These are phyloP conservation scores for Haliclona indistincta DNA, from an alignment of 37 sponge, comb jelly and placozoan genomes.

Conservation along the genomic window DNA sequence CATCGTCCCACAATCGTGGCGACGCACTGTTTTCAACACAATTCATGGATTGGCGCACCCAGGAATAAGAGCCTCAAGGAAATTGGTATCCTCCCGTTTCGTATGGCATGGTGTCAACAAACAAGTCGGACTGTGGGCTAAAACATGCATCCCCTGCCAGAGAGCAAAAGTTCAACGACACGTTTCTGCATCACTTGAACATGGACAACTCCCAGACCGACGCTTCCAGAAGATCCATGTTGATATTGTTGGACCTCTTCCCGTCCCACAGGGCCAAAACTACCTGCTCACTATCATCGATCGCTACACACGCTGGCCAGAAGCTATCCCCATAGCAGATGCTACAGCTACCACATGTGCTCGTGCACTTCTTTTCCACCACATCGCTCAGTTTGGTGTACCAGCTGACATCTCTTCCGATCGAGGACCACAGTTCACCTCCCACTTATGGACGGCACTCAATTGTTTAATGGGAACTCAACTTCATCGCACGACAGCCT, in stretches of 20 bases:
- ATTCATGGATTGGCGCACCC: constrained; percentile 35
- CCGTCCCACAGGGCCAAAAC: constrained; percentile 25
- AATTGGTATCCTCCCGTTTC: constrained; percentile 4
- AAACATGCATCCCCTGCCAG: constrained; percentile 30
- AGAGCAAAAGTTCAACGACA: constrained; percentile 17
- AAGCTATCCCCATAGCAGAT: constrained; percentile 44
- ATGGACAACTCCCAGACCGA: constrained; percentile 6
- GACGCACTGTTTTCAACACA: constrained; percentile 28
- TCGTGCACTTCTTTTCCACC: constrained; percentile 13
- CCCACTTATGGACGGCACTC: constrained; percentile 29
- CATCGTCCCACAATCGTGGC: constrained; percentile 21
- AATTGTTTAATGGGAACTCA: constrained; percentile 11
- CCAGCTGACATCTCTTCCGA: constrained; percentile 34
- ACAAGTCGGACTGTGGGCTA: constrained; percentile 19
- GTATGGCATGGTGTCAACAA: constrained; percentile 20
- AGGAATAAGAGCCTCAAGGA: constrained; percentile 12
- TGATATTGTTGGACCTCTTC: constrained; percentile 29
- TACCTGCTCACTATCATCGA: constrained; percentile 33
- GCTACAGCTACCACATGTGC: constrained; percentile 23
- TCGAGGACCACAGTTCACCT: constrained; percentile 42
- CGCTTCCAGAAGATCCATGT: constrained; percentile 27
- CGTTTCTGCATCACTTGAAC: not conserved
- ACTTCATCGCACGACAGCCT: too few species aligned
- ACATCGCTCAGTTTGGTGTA: constrained; percentile 20
- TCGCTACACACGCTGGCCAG: constrained; percentile 35